Base-by-base conservation (phyloP, 2,113 vertebrate species). In the Corythaeola cristata region DNA sequence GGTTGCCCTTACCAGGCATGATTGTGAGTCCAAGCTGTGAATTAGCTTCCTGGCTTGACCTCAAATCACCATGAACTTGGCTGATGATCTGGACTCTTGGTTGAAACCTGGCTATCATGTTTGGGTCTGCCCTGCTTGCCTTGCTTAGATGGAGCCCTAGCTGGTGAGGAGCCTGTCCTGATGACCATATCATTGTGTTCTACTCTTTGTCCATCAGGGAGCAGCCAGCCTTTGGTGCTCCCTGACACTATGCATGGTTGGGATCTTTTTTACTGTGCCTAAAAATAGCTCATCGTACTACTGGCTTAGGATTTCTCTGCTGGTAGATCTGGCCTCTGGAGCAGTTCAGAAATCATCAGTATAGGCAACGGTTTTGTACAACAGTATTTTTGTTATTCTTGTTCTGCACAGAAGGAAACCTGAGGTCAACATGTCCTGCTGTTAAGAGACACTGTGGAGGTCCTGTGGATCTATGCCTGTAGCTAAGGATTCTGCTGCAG, bases 71-170 rank as follows among this genome's bases (percentile, higher is more conserved):
- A 20, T 35, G 21, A 49, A 32, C 30, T 41, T 68, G 15, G 17
- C 33, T 66, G 59, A 39, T 66, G 67, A 28, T 58, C 35, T 52
- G 17, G 27, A 20, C 19, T 32, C 17, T 27, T 33, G 24, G 8
- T 26, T 53, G 67, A 67, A 84, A 53, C 47, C 45, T 62, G 45
- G 11, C 63, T 62, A 5, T 60, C 11, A 13, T 30, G 24, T 68
- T n/a, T 67, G 60, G 11, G 18, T 64, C 44, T 72, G 30, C 21
- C 15, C 17, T 78, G 19, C 52, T 58, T 85, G 9, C 33, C 59
- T 58, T n/a, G 30, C 10, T 7, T 52, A 20, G 16, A 33, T 0
- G 0, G 47, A 39, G 2, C 17, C 30, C 17, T 67, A 37, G 11
- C 27, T 22, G 53, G 15, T 2, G 0, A 32, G n/a, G 39, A 67